A percentile compares a stretch with the other conserved stretches of the same genome.
Conservation (phyloP, 1,140 invertebrate genomes). For the Sarcophaga bullata region DNA sequence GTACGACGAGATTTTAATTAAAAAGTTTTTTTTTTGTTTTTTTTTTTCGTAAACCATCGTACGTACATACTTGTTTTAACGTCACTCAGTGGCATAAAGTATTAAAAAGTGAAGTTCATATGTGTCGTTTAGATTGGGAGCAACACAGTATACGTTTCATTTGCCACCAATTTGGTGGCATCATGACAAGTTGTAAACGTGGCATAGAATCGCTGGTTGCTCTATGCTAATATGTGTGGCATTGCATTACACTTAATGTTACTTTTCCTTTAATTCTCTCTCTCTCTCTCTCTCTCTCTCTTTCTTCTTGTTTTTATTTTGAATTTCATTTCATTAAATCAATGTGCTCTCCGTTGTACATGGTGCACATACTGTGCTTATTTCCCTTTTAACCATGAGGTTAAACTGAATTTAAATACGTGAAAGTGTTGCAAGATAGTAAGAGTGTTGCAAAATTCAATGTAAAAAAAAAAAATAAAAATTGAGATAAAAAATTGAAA, state of each 20-base stretch:
- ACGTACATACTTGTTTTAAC: constrained; percentile 3
- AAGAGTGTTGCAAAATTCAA: neutral
- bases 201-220: neutral
- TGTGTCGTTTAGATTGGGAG: neutral
- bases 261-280: neutral
- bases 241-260: neutral
- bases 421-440: neutral
- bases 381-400: neutral
- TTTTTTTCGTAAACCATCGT: neutral
- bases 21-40: neutral
- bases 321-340: neutral
- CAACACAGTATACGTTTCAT: neutral
- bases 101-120: constrained; percentile 12
- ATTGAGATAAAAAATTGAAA: too few relatives aligned
- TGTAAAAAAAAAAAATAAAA: too few relatives aligned
- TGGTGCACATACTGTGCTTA: too few relatives aligned
- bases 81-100: neutral
- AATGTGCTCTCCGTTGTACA: neutral
- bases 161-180: neutral
- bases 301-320: neutral
- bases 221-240: neutral
- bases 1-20: constrained; percentile 2
- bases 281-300: too few relatives aligned
- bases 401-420: neutral
- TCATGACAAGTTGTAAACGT: neutral